Evolutionary conservation across 2,113 vertebrate species (phyloP).

Genomic region (Rattus norvegicus): DNA sequence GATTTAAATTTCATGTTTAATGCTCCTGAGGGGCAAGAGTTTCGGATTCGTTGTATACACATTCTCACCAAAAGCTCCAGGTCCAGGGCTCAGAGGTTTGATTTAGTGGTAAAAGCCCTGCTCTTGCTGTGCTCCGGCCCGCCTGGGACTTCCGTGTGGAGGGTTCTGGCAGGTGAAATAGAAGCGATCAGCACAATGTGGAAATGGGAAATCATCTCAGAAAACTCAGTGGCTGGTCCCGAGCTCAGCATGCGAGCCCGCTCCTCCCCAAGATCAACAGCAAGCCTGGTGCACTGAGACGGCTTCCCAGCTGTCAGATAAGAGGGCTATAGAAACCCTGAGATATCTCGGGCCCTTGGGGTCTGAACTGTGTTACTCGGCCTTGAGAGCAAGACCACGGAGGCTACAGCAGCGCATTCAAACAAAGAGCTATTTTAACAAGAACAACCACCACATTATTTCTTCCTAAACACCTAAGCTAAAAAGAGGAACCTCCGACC

Average conservation of each 20-base stretch:
- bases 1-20: not conserved
- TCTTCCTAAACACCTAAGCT: slow-evolving; percentile 6
- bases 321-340: not conserved
- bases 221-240: not conserved
- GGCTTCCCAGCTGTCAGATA: not conserved
- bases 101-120: not conserved
- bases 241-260: not conserved
- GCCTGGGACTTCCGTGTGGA: not conserved
- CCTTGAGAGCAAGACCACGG: not conserved
- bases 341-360: not conserved
- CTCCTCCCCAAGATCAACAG: not conserved
- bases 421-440: slow-evolving; percentile 48
- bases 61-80: not conserved
- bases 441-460: slow-evolving; percentile 1
- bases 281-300: not conserved
- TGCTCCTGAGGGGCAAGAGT: not conserved
- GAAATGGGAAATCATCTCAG: too few relatives aligned
- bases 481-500: not conserved
- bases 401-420: not conserved
- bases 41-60: not conserved
- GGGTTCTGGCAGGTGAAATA: not conserved
- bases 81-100: not conserved
- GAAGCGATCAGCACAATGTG: not conserved
- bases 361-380: not conserved
- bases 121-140: not conserved